phyloP scores from a whole-genome alignment of 2,888 invertebrate genomes.

The Seira ritae region DNA sequence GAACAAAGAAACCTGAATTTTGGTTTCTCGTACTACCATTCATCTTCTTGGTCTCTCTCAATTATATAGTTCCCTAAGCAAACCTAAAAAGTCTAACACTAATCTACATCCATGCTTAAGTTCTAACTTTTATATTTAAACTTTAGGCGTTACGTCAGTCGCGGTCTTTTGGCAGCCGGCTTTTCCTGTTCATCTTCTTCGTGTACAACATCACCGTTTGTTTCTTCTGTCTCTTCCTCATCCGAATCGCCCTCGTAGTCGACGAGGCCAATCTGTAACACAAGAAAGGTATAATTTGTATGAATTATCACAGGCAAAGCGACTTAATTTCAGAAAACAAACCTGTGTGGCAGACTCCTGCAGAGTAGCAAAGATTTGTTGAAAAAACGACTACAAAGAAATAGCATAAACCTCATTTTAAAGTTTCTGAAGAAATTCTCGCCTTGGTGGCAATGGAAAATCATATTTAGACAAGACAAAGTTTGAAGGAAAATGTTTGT shows the following conservation, averaged over 20 bases:
- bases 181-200: slow-evolving; percentile 75
- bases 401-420: slow-evolving; percentile 49
- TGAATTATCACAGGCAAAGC: slow-evolving; percentile 52
- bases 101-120: too few species aligned
- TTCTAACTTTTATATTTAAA: too few species aligned
- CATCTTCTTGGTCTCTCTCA: too few species aligned
- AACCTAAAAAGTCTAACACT: too few species aligned
- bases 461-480: too few species aligned
- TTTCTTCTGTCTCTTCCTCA: slow-evolving; percentile 78
- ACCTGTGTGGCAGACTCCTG: slow-evolving; percentile 74
- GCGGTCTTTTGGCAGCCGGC: slow-evolving; percentile 84
- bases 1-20: too few species aligned
- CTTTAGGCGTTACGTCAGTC: slow-evolving; percentile 81
- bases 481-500: too few species aligned
- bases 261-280: slow-evolving; percentile 86
- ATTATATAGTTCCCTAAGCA: too few species aligned
- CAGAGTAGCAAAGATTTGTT: slow-evolving; percentile 74
- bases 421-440: slow-evolving; percentile 17
- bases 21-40: too few species aligned
- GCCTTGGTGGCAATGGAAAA: too few species aligned
- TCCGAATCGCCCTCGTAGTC: slow-evolving; percentile 99
- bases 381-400: slow-evolving; percentile 73
- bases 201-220: slow-evolving; percentile 51
- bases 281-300: slow-evolving; percentile 46
- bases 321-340: slow-evolving; percentile 63